Percentiles rank a stretch among this genome's conserved stretches.
Evolutionary conservation across 1,140 invertebrate species (phyloP).

Genomic region (Vanessa atalanta): DNA sequence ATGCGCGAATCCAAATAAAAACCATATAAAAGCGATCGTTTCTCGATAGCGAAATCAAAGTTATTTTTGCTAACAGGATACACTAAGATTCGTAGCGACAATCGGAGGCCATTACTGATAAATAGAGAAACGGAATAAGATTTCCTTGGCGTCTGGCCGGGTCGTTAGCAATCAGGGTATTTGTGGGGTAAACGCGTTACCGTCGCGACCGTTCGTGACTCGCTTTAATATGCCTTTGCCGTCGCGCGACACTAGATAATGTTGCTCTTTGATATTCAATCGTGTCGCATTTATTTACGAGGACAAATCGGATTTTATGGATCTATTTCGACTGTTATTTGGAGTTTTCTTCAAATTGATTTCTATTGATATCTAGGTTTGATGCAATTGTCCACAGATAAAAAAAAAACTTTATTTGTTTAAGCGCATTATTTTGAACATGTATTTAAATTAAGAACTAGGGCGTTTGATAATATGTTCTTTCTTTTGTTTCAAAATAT

Average conservation of each 20-base stretch:
- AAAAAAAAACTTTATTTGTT: background rate
- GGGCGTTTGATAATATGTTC: too few species aligned
- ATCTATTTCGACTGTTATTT: conserved; percentile 21
- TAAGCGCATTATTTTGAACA: too few species aligned
- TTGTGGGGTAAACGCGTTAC: conserved; percentile 61
- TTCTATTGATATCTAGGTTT: background rate
- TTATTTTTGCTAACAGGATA: conserved; percentile 15
- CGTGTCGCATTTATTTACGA: conserved; percentile 31
- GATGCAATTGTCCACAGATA: background rate
- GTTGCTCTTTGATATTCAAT: conserved; percentile 45
- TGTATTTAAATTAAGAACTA: too few species aligned
- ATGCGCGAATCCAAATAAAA: background rate
- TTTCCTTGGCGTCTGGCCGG: conserved; percentile 48
- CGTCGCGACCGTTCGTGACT: conserved; percentile 57
- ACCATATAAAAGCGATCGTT: background rate
- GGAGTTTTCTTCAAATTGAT: conserved; percentile 10
- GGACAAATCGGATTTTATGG: conserved; percentile 28
- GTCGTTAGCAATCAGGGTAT: conserved; percentile 67
- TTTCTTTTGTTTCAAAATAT: too few species aligned
- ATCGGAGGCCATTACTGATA: conserved; percentile 24
- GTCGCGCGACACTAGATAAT: conserved; percentile 29
- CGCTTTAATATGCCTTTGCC: conserved; percentile 51
- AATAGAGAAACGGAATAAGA: conserved; percentile 40
- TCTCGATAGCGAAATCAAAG: background rate
- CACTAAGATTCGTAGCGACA: conserved; percentile 9